Evolutionary conservation across 2,888 invertebrate species (phyloP), one percentile per base, ranked within the genome.

Genomic region (Cryptus viduatorius): DNA sequence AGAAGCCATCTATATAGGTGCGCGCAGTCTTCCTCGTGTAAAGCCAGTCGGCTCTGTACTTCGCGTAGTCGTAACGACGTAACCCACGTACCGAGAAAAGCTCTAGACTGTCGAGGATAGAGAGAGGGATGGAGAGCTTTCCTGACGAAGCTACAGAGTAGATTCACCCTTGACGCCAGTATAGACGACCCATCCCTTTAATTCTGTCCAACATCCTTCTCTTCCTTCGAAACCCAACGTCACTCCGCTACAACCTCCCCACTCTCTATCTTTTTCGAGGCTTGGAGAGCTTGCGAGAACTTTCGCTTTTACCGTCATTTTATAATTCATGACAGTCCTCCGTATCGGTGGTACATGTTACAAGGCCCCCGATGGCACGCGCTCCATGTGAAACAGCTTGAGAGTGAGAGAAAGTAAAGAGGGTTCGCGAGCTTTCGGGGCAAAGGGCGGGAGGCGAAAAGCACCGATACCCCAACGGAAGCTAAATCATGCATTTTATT

Each of bases 301-400:
- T 93, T 93, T 93, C 93, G 93, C 93, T 93, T 93, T 93, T 93
- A 93, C 93, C 91, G 89, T 90, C 90, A 92, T 92, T 93, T 92
- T 93, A 93, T 93, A 93, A 93, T 93, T 93, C 93, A 93, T 92
- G 93, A 73, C 85, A 81, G 90, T 91, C 92, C 92, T 91, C 90
- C 89, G 87, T 88, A 73, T 88, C 84, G 86, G 86, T 89, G 85
- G 86, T 89, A 87, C 88, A 88, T 84, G 89, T 89, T 88, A 87
- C 89, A 86, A 86, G 87, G 86, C 44, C 82, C 44, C 82, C 85
- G 82, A 84, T 85, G 83, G 80, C 84, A 77, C 64, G 82, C 83
- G 85, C 79, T 71, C 46, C 80, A 78, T 65, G 80, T 69, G 85
- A 79, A 79, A 67, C 68, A 67, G 61, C 59, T 75, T 67, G 67